These are phyloP conservation scores for Nasonia giraulti DNA, from an alignment of 1,140 invertebrate genomes.

Conservation along the genomic window DNA sequence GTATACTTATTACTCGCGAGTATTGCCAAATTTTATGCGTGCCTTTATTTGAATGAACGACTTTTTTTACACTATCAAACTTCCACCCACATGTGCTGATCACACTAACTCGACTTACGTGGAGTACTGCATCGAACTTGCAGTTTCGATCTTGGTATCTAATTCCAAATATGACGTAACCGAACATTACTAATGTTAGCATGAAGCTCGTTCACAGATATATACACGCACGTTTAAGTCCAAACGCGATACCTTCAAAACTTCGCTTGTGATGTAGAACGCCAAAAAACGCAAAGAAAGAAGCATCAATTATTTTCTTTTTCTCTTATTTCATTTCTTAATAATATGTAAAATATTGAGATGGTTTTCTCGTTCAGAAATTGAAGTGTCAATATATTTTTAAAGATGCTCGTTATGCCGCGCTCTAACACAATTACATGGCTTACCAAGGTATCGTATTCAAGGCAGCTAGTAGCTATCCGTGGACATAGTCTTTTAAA, in stretches of 20 bases:
- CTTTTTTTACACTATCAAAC: slow-evolving; percentile 52
- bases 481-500: neutral
- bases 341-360: neutral
- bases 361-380: neutral
- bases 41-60: slow-evolving; percentile 65
- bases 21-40: slow-evolving; percentile 65
- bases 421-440: neutral
- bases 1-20: slow-evolving; percentile 44
- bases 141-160: neutral
- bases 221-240: neutral
- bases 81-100: slow-evolving; percentile 55
- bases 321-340: neutral
- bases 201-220: neutral
- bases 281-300: neutral
- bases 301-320: neutral
- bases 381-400: neutral
- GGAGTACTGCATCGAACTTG: neutral
- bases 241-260: neutral
- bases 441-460: neutral
- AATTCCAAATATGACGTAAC: slow-evolving; percentile 13
- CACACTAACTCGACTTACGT: slow-evolving; percentile 23
- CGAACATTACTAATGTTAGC: neutral
- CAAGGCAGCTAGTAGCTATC: neutral
- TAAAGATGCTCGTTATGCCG: neutral
- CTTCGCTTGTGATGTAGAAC: neutral